Evolutionary conservation across 1,140 invertebrate species (phyloP).

Genomic region (Araneus ventricosus): DNA sequence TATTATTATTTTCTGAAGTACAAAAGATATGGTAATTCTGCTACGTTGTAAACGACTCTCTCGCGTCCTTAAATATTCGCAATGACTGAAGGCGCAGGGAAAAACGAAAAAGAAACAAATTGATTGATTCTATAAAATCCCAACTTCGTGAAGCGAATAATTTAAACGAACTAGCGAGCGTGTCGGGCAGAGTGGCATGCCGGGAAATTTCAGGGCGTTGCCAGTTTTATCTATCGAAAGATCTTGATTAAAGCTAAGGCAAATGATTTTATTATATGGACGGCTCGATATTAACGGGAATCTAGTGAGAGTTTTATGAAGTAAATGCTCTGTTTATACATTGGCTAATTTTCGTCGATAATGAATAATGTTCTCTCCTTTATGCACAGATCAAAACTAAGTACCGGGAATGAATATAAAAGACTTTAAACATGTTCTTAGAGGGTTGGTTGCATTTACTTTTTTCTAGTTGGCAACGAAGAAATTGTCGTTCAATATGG

Average conservation of each 20-base stretch:
- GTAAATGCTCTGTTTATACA: constrained; percentile 69
- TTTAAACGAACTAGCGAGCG: constrained; percentile 32
- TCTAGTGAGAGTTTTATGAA: constrained; percentile 58
- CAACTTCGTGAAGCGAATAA: constrained; percentile 62
- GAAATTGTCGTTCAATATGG: not conserved
- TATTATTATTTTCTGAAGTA: not conserved
- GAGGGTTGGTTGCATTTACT: constrained; percentile 39
- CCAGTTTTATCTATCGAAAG: constrained; percentile 66
- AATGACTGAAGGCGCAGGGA: not conserved
- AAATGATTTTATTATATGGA: constrained; percentile 73
- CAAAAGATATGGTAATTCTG: not conserved
- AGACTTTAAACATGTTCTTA: constrained; percentile 1
- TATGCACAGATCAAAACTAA: constrained; percentile 41
- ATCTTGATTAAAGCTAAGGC: constrained; percentile 71
- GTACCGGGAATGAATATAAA: constrained; percentile 60
- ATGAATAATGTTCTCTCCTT: constrained; percentile 56
- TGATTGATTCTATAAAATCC: constrained; percentile 63
- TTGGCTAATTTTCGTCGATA: constrained; percentile 66
- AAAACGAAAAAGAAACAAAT: constrained; percentile 38
- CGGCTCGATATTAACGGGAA: constrained; percentile 14
- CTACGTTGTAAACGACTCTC: constrained; percentile 2
- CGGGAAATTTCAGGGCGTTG: constrained; percentile 73
- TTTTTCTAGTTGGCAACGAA: not conserved
- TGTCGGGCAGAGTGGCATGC: constrained; percentile 51
- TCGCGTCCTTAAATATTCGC: not conserved